These are phyloP conservation scores for Anastatus disparis DNA, from an alignment of 1,140 invertebrate species.

Conservation along the genomic window DNA sequence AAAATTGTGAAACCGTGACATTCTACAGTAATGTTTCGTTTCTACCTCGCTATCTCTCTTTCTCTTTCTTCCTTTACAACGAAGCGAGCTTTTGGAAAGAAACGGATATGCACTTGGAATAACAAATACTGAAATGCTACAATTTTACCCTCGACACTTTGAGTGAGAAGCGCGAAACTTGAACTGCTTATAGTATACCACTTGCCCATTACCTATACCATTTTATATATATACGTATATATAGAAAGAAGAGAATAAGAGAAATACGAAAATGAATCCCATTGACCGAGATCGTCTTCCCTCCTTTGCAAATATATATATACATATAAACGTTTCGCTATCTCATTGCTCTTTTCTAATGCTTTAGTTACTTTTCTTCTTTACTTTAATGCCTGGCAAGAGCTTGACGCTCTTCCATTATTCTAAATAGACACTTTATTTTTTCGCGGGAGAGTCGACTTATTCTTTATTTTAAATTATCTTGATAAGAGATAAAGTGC, in stretches of 20 bases:
- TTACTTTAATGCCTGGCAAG: not conserved
- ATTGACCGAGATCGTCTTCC: conserved; percentile 3
- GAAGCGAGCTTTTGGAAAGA: not conserved
- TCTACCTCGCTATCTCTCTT: too few species aligned
- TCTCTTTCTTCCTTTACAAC: too few species aligned
- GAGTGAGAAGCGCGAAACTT: conserved; percentile 21
- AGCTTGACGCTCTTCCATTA: conserved; percentile 24
- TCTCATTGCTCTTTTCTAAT: too few species aligned
- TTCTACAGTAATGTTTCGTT: too few species aligned
- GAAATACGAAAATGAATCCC: conserved; percentile 14
- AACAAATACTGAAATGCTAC: conserved; percentile 41
- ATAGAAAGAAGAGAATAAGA: too few species aligned
- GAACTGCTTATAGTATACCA: conserved; percentile 18
- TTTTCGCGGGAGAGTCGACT: not conserved
- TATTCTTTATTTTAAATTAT: too few species aligned
- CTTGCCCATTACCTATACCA: not conserved
- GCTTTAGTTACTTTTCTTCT: too few species aligned
- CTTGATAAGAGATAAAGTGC: too few species aligned
- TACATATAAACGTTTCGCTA: too few species aligned
- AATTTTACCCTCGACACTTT: conserved; percentile 13
- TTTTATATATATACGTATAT: too few species aligned
- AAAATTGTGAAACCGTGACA: not conserved
- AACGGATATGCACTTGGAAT: conserved; percentile 47
- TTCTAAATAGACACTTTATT: conserved; percentile 27
- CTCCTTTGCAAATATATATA: too few species aligned